These are phyloP conservation scores for Forbesichthys agassizii DNA, from an alignment of 2,113 vertebrate genomes.

Conservation along the genomic window DNA sequence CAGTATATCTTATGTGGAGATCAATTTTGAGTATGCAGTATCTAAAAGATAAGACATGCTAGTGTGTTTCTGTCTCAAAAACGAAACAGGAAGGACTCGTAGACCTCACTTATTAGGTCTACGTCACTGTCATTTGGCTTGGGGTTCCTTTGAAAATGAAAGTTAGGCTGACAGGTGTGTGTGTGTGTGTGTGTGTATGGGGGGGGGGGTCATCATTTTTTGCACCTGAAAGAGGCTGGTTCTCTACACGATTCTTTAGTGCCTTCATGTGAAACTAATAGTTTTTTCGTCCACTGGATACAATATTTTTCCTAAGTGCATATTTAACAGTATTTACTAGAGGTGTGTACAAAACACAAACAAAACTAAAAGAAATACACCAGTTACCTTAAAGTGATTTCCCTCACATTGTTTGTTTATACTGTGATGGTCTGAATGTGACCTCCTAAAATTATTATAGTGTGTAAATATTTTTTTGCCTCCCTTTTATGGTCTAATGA, in stretches of 20 bases:
- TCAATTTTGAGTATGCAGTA: neutral
- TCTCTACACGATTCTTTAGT: conserved; percentile 69
- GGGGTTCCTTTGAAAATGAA: conserved; percentile 71
- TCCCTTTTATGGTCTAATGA: conserved; percentile 31
- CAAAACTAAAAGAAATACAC: conserved; percentile 25
- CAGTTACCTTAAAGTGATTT: conserved; percentile 57
- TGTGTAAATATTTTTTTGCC: conserved; percentile 46
- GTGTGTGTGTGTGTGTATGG: neutral
- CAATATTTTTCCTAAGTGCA: conserved; percentile 53
- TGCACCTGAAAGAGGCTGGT: conserved; percentile 38
- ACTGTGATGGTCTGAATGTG: conserved; percentile 37
- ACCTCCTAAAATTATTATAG: conserved; percentile 20
- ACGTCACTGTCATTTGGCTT: conserved; percentile 78
- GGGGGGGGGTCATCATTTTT: conserved; percentile 35
- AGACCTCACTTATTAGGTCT: no score
- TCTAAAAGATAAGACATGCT: neutral
- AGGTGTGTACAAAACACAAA: conserved; percentile 46
- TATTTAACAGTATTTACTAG: conserved; percentile 40
- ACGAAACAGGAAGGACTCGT: no score
- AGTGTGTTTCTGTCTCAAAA: no score
- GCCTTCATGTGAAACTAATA: conserved; percentile 73
- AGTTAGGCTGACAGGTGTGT: conserved; percentile 22
- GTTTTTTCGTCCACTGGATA: conserved; percentile 38
- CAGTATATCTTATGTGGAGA: no score
- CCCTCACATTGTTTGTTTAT: conserved; percentile 30